phyloP scores from a whole-genome alignment of 64 coral and sea anemone species.

The Hydrozoanthus tunicans region DNA sequence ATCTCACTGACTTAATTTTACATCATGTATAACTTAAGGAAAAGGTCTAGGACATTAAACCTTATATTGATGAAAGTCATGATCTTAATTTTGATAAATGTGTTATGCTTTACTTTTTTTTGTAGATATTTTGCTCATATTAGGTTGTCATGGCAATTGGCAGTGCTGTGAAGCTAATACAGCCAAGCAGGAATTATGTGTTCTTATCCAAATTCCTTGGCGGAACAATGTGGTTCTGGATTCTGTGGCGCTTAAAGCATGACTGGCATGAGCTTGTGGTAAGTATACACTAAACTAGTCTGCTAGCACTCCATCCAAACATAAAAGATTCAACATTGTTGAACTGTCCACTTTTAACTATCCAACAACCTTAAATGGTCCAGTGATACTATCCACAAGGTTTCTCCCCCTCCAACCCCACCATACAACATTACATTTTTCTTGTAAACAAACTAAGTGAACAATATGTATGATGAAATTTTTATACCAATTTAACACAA shows the following conservation, averaged over 20 bases:
- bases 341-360: neutral
- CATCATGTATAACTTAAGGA: too few species aligned
- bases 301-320: neutral
- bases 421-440: too few species aligned
- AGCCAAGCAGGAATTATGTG: conserved; percentile 71
- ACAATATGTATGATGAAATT: too few species aligned
- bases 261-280: conserved; percentile 89
- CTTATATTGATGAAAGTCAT: too few species aligned
- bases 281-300: conserved; percentile 11
- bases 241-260: conserved; percentile 82
- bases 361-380: neutral
- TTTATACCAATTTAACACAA: too few species aligned
- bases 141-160: conserved; percentile 47
- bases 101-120: neutral
- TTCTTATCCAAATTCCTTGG: conserved; percentile 77
- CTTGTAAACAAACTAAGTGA: too few species aligned
- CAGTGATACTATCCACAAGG: too few species aligned
- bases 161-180: conserved; percentile 27
- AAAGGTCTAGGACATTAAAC: too few species aligned
- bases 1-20: too few species aligned
- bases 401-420: too few species aligned
- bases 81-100: too few species aligned
- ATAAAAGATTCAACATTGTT: neutral
- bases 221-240: conserved; percentile 81
- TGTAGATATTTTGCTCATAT: neutral